Evolutionary conservation across 2,888 invertebrate genomes (phyloP).

Genomic region (Eutolmus rufibarbis): DNA sequence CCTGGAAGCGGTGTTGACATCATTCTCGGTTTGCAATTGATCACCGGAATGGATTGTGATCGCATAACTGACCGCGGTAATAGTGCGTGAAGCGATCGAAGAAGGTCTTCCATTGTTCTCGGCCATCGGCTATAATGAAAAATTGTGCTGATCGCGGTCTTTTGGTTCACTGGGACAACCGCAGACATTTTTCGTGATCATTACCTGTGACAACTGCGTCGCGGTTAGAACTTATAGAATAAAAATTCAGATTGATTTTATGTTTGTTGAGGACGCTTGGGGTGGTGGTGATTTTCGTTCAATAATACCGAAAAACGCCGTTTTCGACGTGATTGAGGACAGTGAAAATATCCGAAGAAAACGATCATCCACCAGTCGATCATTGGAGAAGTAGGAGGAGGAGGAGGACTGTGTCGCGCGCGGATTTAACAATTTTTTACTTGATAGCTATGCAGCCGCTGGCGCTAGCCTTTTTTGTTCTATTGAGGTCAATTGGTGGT

Average conservation of each 20-base stretch:
- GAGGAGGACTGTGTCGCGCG: not conserved
- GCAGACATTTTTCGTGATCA: not conserved
- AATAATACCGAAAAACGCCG: not conserved
- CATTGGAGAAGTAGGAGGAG: not conserved
- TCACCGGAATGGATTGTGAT: constrained; percentile 30
- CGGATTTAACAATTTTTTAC: constrained; percentile 8
- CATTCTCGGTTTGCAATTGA: not conserved
- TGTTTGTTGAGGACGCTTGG: not conserved
- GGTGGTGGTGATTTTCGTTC: not conserved
- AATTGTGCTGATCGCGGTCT: not conserved
- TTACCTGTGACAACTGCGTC: not conserved
- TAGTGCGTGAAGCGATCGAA: constrained; percentile 42
- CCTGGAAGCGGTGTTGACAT: constrained; percentile 31
- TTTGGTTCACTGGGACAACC: not conserved
- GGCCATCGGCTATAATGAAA: not conserved
- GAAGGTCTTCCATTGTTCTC: constrained; percentile 23
- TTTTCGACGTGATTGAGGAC: constrained; percentile 34
- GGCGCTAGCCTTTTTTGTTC: not conserved
- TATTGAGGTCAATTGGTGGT: constrained; percentile 28
- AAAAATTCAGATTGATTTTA: not conserved
- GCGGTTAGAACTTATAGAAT: not conserved
- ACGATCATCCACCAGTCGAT: not conserved
- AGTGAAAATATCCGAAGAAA: constrained; percentile 30
- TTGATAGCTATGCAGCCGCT: not conserved
- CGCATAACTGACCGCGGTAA: constrained; percentile 31